Base-by-base conservation (phyloP, 1,140 invertebrate genomes). In the Aricia agestis region DNA sequence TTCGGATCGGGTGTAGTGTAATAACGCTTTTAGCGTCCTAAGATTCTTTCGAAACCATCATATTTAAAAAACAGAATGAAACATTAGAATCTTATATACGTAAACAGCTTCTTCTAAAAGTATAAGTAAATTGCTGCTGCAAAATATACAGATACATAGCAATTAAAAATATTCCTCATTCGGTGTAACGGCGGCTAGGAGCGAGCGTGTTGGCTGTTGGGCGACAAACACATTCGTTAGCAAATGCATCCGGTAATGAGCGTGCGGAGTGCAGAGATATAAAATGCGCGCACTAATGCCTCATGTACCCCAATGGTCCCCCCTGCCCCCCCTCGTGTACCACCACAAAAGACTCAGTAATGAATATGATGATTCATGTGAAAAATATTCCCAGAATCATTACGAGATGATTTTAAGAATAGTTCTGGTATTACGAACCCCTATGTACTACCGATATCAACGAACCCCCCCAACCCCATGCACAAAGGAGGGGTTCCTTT, bases 211-310 rank as follows among this genome's bases (percentile, higher is more conserved):
- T 36, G 36, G 36, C 9, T 36, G 36, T 36, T 36, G 36, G 36
- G 9, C 36, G 36, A 75, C 76, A 75, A 17, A 76, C 80, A 79
- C 83, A 74, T 87, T 90, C 87, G 84, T 89, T 89, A 87, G 85
- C 82, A 88, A 87, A 87, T 90, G 86, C 86, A 82, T 87, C 77
- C 76, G 76, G 76, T 90, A 88, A 90, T 86, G 85, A 90, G 80
- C 81, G 86, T 86, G 84, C 84, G 25, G 84, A 82, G 82, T 80
- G 84, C 82, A 84, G 85, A 85, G 82, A 86, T 86, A 86, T 88
- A 82, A 86, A 85, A 84, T 84, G 82, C 80, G 81, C 78, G 80
- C 82, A 82, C 79, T 82, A 81, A 78, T 84, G 81, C 82, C 82
- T 78, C 72, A 73, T 52, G 36, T 19, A 6, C 58, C 58, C 17